A percentile compares a stretch with the other conserved stretches of the same genome.
Conservation (phyloP, 2,797 vertebrate genomes). For the Sparus aurata region DNA sequence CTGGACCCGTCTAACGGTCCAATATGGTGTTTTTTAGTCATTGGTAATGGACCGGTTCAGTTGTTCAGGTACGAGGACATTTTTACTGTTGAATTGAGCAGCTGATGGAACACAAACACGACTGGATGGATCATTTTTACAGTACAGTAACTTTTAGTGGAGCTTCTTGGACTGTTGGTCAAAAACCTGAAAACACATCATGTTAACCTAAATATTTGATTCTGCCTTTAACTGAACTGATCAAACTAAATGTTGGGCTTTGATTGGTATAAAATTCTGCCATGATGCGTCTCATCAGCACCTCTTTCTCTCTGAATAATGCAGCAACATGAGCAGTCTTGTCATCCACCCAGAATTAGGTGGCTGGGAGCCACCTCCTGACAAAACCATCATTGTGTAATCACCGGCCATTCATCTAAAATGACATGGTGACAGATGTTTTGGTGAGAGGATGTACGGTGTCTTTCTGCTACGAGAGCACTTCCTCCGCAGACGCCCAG, state of each 20-base stretch:
- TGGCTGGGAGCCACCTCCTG: constrained; percentile 46
- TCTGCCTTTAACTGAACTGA: neutral
- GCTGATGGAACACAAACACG: neutral
- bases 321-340: constrained; percentile 10
- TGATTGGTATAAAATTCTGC: constrained; percentile 5
- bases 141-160: too few species aligned
- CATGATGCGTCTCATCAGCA: constrained; percentile 24
- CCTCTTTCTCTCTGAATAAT: constrained; percentile 23
- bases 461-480: constrained; percentile 59
- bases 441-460: constrained; percentile 53
- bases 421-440: constrained; percentile 76
- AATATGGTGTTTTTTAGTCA: too few species aligned
- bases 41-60: too few species aligned
- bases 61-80: neutral
- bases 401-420: constrained; percentile 74
- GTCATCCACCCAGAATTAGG: constrained; percentile 35
- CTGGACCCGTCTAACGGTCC: too few species aligned
- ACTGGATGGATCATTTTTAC: neutral
- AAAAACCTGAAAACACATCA: neutral
- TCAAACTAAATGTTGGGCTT: neutral
- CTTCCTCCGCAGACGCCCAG: constrained; percentile 69
- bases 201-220: neutral
- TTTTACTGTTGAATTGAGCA: neutral
- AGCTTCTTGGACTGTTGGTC: too few species aligned
- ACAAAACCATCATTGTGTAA: constrained; percentile 71